Evolutionary conservation across 2,888 invertebrate species (phyloP).

Genomic region (Agelastica alni): DNA sequence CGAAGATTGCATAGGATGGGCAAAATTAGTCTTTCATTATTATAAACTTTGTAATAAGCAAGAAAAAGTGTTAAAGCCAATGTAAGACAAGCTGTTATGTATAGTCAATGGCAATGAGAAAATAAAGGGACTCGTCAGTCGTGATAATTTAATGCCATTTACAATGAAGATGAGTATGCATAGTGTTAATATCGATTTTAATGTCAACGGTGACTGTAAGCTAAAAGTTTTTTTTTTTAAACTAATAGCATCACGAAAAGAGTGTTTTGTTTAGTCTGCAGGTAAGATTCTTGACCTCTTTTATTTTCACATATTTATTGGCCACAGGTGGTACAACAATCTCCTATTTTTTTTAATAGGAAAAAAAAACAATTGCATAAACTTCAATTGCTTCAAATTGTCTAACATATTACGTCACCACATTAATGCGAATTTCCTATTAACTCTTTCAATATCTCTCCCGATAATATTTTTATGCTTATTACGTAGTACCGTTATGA

Average conservation of each 20-base stretch:
- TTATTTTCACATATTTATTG: constrained; percentile 17
- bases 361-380: constrained; percentile 17
- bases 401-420: constrained; percentile 12
- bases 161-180: constrained; percentile 6
- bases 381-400: constrained; percentile 13
- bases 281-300: constrained; percentile 22
- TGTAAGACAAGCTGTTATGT: constrained; percentile 2
- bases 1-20: constrained; percentile 1
- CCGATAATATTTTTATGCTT: constrained; percentile 1
- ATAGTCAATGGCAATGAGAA: constrained; percentile 4
- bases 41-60: constrained; percentile 10
- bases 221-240: constrained; percentile 22
- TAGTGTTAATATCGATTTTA: constrained; percentile 19
- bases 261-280: constrained; percentile 17
- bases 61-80: constrained; percentile 5
- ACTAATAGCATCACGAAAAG: constrained; percentile 12
- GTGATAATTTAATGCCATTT: constrained; percentile 12
- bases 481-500: neutral
- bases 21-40: constrained; percentile 13
- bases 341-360: constrained; percentile 17
- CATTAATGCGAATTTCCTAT: constrained; percentile 1
- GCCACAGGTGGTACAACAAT: constrained; percentile 17
- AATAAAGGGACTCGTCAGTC: constrained; percentile 7
- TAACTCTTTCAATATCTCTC: neutral
- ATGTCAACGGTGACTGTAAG: constrained; percentile 25